Conservation (phyloP, 1,140 invertebrate species). For the Drosophila tristis region DNA sequence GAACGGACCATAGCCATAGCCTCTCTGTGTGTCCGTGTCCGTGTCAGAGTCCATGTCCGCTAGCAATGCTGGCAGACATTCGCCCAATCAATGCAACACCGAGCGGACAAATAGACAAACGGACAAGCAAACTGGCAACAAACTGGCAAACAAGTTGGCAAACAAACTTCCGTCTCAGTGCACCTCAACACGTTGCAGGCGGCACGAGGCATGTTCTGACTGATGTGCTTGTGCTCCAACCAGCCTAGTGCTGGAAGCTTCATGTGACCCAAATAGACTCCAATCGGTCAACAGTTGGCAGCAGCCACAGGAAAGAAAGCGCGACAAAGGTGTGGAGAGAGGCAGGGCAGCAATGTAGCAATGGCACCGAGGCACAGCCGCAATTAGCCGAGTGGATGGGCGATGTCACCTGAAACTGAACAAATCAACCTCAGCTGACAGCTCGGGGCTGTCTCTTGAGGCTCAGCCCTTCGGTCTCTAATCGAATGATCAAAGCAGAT, state of each 20-base stretch:
- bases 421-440: slow-evolving; percentile 21
- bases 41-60: slow-evolving; percentile 10
- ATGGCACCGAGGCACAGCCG: slow-evolving; percentile 33
- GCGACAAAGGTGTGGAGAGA: slow-evolving; percentile 16
- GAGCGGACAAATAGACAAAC: slow-evolving; percentile 28
- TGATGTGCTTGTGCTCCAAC: slow-evolving; percentile 24
- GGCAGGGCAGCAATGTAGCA: slow-evolving; percentile 16
- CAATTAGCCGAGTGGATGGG: slow-evolving; percentile 60
- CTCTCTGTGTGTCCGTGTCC: too few species aligned
- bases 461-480: slow-evolving; percentile 36
- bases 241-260: slow-evolving; percentile 31
- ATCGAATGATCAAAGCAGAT: slow-evolving; percentile 47
- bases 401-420: slow-evolving; percentile 21
- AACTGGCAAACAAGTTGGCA: slow-evolving; percentile 53
- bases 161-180: slow-evolving; percentile 74
- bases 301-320: slow-evolving; percentile 62
- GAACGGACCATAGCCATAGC: neutral
- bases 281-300: slow-evolving; percentile 45
- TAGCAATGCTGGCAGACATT: slow-evolving; percentile 38
- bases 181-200: slow-evolving; percentile 59
- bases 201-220: slow-evolving; percentile 1
- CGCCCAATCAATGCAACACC: slow-evolving; percentile 55
- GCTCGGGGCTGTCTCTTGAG: slow-evolving; percentile 13
- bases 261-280: slow-evolving; percentile 68
- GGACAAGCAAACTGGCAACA: slow-evolving; percentile 24